phyloP scores from a whole-genome alignment of 2,888 invertebrate species.

The Apamea anceps region DNA sequence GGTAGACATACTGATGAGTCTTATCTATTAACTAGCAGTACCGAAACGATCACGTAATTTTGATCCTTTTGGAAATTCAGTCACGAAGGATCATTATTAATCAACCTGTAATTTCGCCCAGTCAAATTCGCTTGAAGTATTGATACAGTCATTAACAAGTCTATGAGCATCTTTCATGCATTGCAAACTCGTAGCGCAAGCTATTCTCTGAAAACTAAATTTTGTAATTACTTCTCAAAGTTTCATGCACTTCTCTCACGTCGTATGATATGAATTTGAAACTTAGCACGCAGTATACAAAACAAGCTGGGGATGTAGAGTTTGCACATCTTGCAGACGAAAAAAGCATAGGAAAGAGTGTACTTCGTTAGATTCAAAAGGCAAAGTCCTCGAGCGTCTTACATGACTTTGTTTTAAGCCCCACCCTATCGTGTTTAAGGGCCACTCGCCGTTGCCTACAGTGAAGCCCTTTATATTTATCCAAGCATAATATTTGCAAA shows the following conservation, averaged over 20 bases:
- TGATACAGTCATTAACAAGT: too few species aligned
- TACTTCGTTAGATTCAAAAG: constrained; percentile 61
- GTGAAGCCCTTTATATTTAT: constrained; percentile 52
- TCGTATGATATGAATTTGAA: constrained; percentile 2
- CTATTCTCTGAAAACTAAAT: neutral
- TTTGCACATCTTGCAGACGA: constrained; percentile 27
- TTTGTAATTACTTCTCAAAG: neutral
- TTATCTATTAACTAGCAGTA: neutral
- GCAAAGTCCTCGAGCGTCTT: constrained; percentile 50
- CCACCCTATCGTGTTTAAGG: constrained; percentile 52
- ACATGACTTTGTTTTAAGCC: constrained; percentile 59
- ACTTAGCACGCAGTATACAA: constrained; percentile 12
- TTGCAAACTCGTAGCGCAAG: neutral
- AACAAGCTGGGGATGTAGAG: constrained; percentile 8
- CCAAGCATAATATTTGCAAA: constrained; percentile 56
- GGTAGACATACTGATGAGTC: neutral
- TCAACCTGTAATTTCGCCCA: neutral
- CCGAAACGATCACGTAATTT: neutral
- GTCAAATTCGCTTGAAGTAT: neutral
- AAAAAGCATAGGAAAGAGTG: constrained; percentile 41
- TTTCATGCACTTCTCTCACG: neutral
- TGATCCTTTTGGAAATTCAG: neutral
- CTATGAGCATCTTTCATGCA: neutral
- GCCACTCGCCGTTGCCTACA: constrained; percentile 42
- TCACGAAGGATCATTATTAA: neutral